Conservation (phyloP, 2,797 vertebrate species). For the Linurgus olivaceus region DNA sequence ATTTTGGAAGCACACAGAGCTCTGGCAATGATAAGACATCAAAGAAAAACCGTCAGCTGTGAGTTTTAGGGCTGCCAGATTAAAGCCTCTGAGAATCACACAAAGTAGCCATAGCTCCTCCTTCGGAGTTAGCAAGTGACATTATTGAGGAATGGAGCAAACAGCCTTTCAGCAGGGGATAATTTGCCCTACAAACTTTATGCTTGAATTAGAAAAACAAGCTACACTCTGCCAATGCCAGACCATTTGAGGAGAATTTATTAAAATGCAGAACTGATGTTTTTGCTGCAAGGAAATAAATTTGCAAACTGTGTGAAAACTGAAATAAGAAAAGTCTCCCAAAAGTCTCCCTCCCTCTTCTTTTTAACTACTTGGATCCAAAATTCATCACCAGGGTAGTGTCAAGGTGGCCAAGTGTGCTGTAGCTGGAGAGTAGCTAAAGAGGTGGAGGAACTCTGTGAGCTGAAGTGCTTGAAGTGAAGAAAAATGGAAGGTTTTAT, state of each 20-base stretch:
- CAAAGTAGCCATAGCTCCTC: conserved; percentile 17
- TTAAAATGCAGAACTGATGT: not conserved
- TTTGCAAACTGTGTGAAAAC: not conserved
- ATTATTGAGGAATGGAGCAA: not conserved
- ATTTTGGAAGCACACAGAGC: not conserved
- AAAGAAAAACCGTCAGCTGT: not conserved
- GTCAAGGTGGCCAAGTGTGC: not conserved
- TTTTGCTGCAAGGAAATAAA: not conserved
- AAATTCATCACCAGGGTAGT: not conserved
- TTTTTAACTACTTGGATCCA: not conserved
- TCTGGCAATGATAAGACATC: conserved; percentile 10
- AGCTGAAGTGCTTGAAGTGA: not conserved
- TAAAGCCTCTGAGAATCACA: not conserved
- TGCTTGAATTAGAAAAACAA: conserved; percentile 30
- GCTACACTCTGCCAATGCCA: not conserved
- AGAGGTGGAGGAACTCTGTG: not conserved
- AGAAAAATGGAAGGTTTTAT: not conserved
- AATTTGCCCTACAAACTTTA: conserved; percentile 36
- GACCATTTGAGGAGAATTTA: not conserved
- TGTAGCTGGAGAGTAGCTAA: not conserved
- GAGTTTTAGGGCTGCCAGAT: conserved; percentile 25
- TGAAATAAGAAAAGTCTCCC: not conserved
- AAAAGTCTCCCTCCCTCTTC: not conserved
- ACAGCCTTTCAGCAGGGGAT: conserved; percentile 27
- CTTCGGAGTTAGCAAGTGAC: conserved; percentile 9